Percentiles rank a stretch among this genome's conserved stretches.
phyloP scores from a whole-genome alignment of 2,113 vertebrate species.

The Peromyscus maniculatus region DNA sequence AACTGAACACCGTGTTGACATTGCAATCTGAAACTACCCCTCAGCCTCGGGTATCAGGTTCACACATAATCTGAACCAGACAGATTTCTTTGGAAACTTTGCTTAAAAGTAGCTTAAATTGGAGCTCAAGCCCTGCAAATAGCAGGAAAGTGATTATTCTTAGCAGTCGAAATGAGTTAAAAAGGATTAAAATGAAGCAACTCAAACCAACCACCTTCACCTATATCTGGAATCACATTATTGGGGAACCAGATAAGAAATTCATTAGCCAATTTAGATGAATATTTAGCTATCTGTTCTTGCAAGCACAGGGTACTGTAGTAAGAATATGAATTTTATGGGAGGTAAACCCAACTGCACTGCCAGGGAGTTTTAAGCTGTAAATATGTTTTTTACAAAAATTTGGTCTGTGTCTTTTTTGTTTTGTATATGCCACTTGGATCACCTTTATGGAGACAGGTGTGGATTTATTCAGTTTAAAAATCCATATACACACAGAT shows the following conservation, averaged over 20 bases:
- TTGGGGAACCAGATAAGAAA: background rate
- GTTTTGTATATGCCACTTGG: background rate
- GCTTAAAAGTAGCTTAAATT: conserved; percentile 42
- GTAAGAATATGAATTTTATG: background rate
- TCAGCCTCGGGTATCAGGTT: conserved; percentile 49
- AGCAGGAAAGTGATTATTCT: conserved; percentile 9
- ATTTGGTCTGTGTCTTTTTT: background rate
- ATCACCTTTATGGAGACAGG: background rate
- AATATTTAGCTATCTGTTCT: background rate
- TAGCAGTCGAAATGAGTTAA: conserved; percentile 18
- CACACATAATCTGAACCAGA: conserved; percentile 70
- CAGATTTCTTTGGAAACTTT: conserved; percentile 49
- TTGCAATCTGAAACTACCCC: conserved; percentile 67
- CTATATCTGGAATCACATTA: background rate
- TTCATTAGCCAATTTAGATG: background rate
- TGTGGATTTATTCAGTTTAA: conserved; percentile 30
- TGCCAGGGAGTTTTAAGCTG: background rate
- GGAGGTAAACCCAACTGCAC: background rate
- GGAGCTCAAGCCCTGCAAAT: background rate
- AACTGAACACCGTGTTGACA: conserved; percentile 10
- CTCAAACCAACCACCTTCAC: background rate
- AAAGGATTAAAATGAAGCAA: background rate
- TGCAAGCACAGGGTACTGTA: background rate
- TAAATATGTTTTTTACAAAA: background rate
- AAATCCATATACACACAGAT: background rate